These are phyloP conservation scores for Pentamera pediparva DNA, from an alignment of 53 echinoderm and acorn worm species.

Conservation along the genomic window DNA sequence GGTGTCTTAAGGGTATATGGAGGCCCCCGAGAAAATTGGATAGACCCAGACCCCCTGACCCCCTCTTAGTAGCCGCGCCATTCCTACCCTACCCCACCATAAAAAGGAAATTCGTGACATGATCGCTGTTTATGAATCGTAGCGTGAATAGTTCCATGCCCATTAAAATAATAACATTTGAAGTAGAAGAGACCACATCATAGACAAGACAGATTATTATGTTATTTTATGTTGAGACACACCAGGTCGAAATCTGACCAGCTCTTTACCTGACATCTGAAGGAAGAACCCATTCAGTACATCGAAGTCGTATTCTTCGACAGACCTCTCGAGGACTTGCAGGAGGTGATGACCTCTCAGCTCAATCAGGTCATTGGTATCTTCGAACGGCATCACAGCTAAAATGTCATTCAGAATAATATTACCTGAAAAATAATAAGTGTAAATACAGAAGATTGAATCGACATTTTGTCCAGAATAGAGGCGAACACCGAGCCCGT, in stretches of 20 bases:
- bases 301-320: constrained; percentile 43
- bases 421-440: constrained; percentile 43
- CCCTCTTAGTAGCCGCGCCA: neutral
- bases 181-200: neutral
- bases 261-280: neutral
- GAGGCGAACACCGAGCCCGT: too few species aligned
- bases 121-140: too few species aligned
- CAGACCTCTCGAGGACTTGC: constrained; percentile 61
- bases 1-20: too few species aligned
- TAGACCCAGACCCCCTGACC: too few species aligned
- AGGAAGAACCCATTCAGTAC: constrained; percentile 10
- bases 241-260: too few species aligned
- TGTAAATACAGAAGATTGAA: neutral
- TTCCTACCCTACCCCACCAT: too few species aligned
- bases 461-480: too few species aligned
- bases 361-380: constrained; percentile 69
- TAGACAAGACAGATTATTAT: neutral
- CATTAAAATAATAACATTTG: too few species aligned
- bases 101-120: too few species aligned
- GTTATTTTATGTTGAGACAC: too few species aligned
- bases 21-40: too few species aligned
- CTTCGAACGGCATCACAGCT: constrained; percentile 67
- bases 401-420: constrained; percentile 59
- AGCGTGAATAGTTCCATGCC: too few species aligned
- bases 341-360: constrained; percentile 58